A percentile compares a stretch with the other conserved stretches of the same genome.
Conservation (phyloP, 2,888 invertebrate species). For the Punctoribates punctum region DNA sequence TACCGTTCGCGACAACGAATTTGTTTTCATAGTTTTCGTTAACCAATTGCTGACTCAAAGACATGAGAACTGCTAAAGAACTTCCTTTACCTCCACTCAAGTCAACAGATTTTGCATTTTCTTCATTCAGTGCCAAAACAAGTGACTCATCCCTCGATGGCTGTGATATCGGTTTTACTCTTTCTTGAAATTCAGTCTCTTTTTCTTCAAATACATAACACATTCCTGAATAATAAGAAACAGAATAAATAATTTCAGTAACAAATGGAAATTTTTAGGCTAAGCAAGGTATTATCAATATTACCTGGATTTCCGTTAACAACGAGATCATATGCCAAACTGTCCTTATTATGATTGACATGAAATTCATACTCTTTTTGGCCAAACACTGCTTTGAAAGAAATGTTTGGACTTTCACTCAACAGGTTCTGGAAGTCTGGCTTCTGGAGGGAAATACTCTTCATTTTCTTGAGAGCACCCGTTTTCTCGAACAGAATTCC, state of each 20-base stretch:
- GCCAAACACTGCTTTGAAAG: background rate
- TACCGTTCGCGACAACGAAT: slow-evolving; percentile 38
- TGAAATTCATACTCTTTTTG: slow-evolving; percentile 30
- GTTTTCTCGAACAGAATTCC: slow-evolving; percentile 4
- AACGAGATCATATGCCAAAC: background rate
- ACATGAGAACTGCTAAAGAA: slow-evolving; percentile 43
- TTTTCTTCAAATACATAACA: slow-evolving; percentile 19
- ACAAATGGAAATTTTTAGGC: too few relatives aligned
- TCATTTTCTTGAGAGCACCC: background rate
- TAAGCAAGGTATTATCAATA: background rate
- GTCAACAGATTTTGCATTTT: slow-evolving; percentile 42
- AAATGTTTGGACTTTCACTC: background rate
- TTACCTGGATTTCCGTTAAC: slow-evolving; percentile 29
- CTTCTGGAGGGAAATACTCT: background rate
- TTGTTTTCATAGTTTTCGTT: background rate
- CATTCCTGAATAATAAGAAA: background rate
- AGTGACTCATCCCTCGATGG: background rate
- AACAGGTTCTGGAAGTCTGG: slow-evolving; percentile 6
- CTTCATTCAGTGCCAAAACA: slow-evolving; percentile 20
- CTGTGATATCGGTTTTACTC: background rate
- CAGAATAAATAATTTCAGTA: too few relatives aligned
- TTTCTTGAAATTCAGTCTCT: slow-evolving; percentile 4
- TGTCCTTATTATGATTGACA: background rate
- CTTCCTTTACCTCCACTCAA: slow-evolving; percentile 43
- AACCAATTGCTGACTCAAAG: background rate